Evolutionary conservation across 2,797 vertebrate genomes (phyloP), one percentile per base, ranked within the genome.

Genomic region (Premnoplex brunnescens): DNA sequence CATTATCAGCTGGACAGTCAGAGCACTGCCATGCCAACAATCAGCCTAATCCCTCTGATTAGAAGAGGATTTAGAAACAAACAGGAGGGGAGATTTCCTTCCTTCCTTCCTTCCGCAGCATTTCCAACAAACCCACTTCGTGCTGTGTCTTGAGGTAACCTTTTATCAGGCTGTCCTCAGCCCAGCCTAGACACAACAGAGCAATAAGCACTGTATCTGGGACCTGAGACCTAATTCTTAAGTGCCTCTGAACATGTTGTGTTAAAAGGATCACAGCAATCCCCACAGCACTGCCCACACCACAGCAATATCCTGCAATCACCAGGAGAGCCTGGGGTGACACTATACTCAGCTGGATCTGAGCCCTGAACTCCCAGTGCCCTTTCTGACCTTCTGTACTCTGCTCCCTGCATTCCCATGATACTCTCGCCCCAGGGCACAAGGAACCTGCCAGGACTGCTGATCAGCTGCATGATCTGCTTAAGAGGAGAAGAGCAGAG

Each of bases 1-100:
- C 58, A 19, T 34, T 73, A 39, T 39, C 41, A 64, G 43, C 23
- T 59, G 34, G 59, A 69, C 55, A 68, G 64, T 55, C 43, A 83
- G 48, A 88, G 24, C 2, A 0, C 82, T 76, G 48, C 44, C 77
- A 62, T 13, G n/a, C 24, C 80, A 64, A 74, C 54, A 83, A 69
- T 68, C 43, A 76, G 48, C 26, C 39, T 94, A 82, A 95, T 85
- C 60, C 27, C 18, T 32, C 60, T 27, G 60, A 88, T 67, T 71
- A 93, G 41, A 71, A 79, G 22, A 80, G 72, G 68, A 94, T 88
- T 92, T 88, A 19, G 59, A 51, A 43, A 69, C 41, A 75, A 82
- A 27, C 28, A 51, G 41, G 32, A 88, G 10, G 41, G 32, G 18
- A 59, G 34, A 83, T 68, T 85, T 85, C 41, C 71, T 85, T 81